These are phyloP conservation scores for Drosophila putrida DNA, from an alignment of 2,888 invertebrate genomes.

Conservation along the genomic window DNA sequence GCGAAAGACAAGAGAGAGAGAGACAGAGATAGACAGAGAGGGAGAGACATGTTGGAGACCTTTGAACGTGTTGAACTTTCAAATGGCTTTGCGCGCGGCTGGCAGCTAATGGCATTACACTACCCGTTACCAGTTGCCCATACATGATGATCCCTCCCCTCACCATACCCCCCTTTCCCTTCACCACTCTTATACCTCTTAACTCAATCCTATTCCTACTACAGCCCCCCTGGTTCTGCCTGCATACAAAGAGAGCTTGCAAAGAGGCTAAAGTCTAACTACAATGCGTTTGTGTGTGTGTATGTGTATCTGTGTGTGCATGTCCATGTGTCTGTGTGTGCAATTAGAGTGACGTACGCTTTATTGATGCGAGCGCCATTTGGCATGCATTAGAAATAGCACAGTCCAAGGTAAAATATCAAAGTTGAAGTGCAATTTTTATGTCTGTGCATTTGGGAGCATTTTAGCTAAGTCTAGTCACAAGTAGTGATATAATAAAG, in stretches of 20 bases:
- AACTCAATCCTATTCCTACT: background rate
- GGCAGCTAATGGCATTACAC: conserved; percentile 79
- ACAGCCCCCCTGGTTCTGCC: conserved; percentile 43
- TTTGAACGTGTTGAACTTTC: conserved; percentile 81
- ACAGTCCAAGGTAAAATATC: conserved; percentile 75
- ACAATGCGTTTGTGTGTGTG: conserved; percentile 55
- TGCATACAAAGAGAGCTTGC: conserved; percentile 63
- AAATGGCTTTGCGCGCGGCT: conserved; percentile 81
- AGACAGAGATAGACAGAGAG: conserved; percentile 26
- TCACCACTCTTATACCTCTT: background rate
- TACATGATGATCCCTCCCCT: background rate
- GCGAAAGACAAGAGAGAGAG: background rate
- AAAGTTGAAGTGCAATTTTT: conserved; percentile 74
- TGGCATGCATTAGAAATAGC: conserved; percentile 73
- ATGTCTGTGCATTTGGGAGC: conserved; percentile 40
- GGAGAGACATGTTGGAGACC: conserved; percentile 72
- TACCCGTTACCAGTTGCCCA: conserved; percentile 44
- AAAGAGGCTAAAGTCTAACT: conserved; percentile 58
- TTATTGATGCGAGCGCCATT: conserved; percentile 79
- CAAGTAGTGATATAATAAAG: conserved; percentile 17
- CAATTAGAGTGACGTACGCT: conserved; percentile 78
- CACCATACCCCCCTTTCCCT: background rate
- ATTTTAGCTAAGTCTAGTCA: conserved; percentile 23
- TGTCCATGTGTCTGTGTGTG: conserved; percentile 37
- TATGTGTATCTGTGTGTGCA: conserved; percentile 36